Evolutionary conservation across 2,113 vertebrate species (phyloP), one percentile per base, ranked within the genome.

Genomic region (Hepsetus odoe): DNA sequence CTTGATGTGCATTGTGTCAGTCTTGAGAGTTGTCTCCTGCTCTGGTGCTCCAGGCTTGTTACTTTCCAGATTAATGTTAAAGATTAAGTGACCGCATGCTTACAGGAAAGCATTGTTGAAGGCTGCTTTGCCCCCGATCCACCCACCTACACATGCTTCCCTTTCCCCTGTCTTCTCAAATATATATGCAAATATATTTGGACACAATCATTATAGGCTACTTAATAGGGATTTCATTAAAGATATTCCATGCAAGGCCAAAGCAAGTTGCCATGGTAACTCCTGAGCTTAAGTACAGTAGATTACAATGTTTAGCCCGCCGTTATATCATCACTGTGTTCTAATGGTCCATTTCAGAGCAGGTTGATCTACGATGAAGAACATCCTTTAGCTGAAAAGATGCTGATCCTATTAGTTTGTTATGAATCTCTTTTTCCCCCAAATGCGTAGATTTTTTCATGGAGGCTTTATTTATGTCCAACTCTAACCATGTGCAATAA

Each of bases 151-250:
- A 78, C 74, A 51, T 69, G 59, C 24, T 62, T 70, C 16, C 35
- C 77, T 62, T 72, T 28, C 42, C 62, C 76, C 74, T 68, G 75
- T 55, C 79, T 58, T 28, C 68, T 83, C 74, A 87, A 89, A 90
- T 79, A 87, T 87, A 85, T 91, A 92, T 91, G 90, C 90, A 90
- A 92, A 92, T 90, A 87, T 87, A 89, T 92, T 91, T 91, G 90
- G 91, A 89, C 89, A 88, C 87, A 88, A 87, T 92, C 87, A 91
- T 93, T 91, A 92, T 89, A 88, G 86, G 90, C 88, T 89, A 89
- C 88, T 92, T 93, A 93, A 92, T 91, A 92, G 86, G 89, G 88
- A 91, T 91, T 93, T 92, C 91, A 93, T 93, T 91, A 92, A 88
- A 87, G 87, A 85, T 86, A 87, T 85, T 86, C 85, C 87, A 85